Conservation (phyloP, 2,113 vertebrate species). For the Lagopus leucura region DNA sequence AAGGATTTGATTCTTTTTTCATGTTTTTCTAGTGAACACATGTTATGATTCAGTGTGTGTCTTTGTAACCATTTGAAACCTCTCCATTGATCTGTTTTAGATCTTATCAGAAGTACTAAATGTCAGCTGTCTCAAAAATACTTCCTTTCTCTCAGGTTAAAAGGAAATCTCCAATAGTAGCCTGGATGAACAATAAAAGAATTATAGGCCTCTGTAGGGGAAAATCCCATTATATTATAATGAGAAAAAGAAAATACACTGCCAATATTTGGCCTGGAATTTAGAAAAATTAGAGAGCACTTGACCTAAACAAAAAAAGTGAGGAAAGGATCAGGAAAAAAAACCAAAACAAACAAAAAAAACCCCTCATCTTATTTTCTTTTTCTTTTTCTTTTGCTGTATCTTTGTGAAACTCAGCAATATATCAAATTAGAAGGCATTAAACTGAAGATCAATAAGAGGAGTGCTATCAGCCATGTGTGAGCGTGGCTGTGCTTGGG, state of each 20-base stretch:
- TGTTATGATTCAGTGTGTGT: not conserved
- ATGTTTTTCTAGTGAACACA: not conserved
- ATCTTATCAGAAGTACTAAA: not conserved
- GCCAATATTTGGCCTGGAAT: not conserved
- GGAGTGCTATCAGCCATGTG: not conserved
- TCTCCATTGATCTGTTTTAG: not conserved
- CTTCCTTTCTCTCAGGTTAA: not conserved
- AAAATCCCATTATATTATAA: not conserved
- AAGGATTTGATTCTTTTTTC: not conserved
- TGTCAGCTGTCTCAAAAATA: not conserved
- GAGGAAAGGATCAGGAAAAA: not conserved
- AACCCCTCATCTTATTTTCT: too few species aligned
- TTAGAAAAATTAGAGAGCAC: not conserved
- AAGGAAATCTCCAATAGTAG: not conserved
- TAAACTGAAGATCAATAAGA: not conserved
- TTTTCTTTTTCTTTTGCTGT: not conserved
- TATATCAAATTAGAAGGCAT: not conserved
- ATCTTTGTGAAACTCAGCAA: not conserved
- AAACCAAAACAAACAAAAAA: not conserved
- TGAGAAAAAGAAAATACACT: not conserved
- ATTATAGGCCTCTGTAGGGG: not conserved
- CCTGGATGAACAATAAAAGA: not conserved
- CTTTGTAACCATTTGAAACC: not conserved
- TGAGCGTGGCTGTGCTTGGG: not conserved
- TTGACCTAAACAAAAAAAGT: not conserved